Percentiles rank a stretch among this genome's conserved stretches.
Evolutionary conservation across 23 tunicate genomes (phyloP).

Genomic region (Aplidium turbinatum): DNA sequence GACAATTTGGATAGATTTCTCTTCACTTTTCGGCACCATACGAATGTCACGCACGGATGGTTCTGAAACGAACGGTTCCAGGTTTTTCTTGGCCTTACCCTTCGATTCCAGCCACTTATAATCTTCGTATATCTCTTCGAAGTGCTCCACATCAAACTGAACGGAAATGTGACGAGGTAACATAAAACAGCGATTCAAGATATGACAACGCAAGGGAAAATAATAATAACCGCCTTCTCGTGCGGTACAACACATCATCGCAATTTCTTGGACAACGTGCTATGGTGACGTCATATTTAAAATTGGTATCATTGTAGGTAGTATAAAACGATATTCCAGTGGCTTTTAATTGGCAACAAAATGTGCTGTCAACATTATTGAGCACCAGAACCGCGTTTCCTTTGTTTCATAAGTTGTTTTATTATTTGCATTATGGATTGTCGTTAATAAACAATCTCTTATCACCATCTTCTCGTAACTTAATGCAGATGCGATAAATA

Average conservation of each 20-base stretch:
- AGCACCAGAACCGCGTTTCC: too few relatives aligned
- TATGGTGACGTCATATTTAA: too few relatives aligned
- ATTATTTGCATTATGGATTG: too few relatives aligned
- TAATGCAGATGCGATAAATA: neutral
- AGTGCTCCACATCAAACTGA: conserved; percentile 82
- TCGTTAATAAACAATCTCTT: too few relatives aligned
- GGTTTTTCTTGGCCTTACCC: conserved; percentile 31
- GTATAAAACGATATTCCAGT: too few relatives aligned
- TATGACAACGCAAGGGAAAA: neutral
- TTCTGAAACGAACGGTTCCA: neutral
- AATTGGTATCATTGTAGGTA: too few relatives aligned
- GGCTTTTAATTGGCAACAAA: too few relatives aligned
- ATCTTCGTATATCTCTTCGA: conserved; percentile 73
- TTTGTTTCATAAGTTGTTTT: too few relatives aligned
- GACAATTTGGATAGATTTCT: conserved; percentile 75
- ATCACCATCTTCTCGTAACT: neutral
- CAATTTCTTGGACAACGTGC: too few relatives aligned
- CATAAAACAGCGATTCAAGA: neutral
- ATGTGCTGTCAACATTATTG: too few relatives aligned
- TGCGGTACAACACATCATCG: too few relatives aligned
- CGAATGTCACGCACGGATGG: neutral
- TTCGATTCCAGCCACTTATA: conserved; percentile 87
- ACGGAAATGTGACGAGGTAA: neutral
- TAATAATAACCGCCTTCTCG: too few relatives aligned
- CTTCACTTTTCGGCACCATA: neutral